A percentile compares a stretch with the other conserved stretches of the same genome.
phyloP scores from a whole-genome alignment of 2,888 invertebrate species.

The Chymomyza procnemis region DNA sequence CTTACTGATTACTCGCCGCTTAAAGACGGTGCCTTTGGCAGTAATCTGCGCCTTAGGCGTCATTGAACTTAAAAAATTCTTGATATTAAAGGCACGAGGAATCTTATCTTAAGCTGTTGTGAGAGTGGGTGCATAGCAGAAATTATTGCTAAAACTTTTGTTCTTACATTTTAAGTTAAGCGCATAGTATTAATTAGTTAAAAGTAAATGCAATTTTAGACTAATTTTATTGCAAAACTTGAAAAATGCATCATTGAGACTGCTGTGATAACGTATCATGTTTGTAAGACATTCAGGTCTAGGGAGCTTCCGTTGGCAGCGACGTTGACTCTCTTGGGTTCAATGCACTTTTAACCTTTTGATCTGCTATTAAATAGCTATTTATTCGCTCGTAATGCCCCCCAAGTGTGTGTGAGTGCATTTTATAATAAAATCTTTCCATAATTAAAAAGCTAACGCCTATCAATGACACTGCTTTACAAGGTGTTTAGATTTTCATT shows the following conservation, averaged over 20 bases:
- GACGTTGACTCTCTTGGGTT: neutral
- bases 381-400: neutral
- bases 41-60: neutral
- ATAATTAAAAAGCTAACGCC: neutral
- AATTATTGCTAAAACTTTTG: no score
- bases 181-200: no score
- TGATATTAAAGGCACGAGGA: neutral
- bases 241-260: neutral
- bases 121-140: no score
- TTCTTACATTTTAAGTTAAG: no score
- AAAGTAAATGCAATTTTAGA: no score
- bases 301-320: neutral
- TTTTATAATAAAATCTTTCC: neutral
- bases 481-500: neutral
- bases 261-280: neutral
- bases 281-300: neutral
- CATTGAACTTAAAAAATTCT: conserved; percentile 14
- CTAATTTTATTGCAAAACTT: no score
- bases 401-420: neutral
- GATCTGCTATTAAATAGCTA: neutral
- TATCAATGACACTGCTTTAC: neutral
- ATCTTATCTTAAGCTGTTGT: neutral
- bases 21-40: neutral
- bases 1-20: neutral
- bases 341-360: neutral